phyloP scores from a whole-genome alignment of 2,888 invertebrate genomes.

The Lypha dubia region DNA sequence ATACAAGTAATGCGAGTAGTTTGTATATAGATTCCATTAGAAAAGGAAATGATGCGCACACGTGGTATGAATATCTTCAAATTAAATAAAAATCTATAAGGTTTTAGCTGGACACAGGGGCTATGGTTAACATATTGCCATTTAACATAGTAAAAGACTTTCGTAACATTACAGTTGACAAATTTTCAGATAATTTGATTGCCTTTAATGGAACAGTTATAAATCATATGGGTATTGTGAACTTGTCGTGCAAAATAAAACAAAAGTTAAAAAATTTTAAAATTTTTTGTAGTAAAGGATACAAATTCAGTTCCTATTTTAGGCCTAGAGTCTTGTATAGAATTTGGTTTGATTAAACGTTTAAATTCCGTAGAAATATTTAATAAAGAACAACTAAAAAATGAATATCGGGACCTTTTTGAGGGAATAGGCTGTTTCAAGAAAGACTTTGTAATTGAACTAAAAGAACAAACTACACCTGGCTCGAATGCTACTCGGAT shows the following conservation, averaged over 20 bases:
- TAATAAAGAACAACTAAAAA: too few species aligned
- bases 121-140: slow-evolving; percentile 55
- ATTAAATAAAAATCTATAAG: slow-evolving; percentile 29
- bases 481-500: not conserved
- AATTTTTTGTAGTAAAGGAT: slow-evolving; percentile 41
- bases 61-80: slow-evolving; percentile 50
- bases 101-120: slow-evolving; percentile 52
- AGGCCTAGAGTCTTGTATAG: slow-evolving; percentile 37
- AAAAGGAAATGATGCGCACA: slow-evolving; percentile 38
- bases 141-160: slow-evolving; percentile 17
- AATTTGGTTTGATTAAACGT: slow-evolving; percentile 50
- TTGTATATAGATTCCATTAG: too few species aligned
- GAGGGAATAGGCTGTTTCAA: too few species aligned
- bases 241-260: slow-evolving; percentile 30
- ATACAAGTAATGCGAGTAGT: too few species aligned
- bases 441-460: too few species aligned
- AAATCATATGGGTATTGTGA: slow-evolving; percentile 37
- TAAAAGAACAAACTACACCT: too few species aligned
- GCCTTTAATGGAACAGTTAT: slow-evolving; percentile 54
- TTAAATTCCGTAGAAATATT: too few species aligned
- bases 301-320: slow-evolving; percentile 43
- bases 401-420: too few species aligned
- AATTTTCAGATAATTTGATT: slow-evolving; percentile 53
- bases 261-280: slow-evolving; percentile 29
- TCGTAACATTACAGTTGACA: slow-evolving; percentile 20